These are phyloP conservation scores for Lepidonotus clava DNA, from an alignment of 2,888 invertebrate species.

Conservation along the genomic window DNA sequence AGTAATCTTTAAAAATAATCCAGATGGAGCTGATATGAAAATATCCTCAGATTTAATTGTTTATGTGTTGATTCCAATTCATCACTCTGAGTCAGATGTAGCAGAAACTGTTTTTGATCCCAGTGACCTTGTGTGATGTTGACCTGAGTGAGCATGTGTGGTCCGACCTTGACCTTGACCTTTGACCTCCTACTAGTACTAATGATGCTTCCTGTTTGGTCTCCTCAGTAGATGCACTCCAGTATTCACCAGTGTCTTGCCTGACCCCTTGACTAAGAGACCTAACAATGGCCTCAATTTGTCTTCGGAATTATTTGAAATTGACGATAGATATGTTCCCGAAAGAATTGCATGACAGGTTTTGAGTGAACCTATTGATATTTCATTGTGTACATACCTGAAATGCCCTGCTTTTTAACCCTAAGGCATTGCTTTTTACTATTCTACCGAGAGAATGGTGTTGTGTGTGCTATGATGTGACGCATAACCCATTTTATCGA, in stretches of 20 bases:
- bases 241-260: constrained; percentile 8
- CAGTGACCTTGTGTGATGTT: constrained; percentile 36
- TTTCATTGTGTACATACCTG: neutral
- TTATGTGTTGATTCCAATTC: too few species aligned
- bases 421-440: neutral
- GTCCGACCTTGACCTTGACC: constrained; percentile 20
- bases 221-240: constrained; percentile 23
- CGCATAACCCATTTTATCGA: too few species aligned
- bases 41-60: too few species aligned
- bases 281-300: neutral
- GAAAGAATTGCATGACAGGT: neutral
- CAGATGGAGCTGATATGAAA: too few species aligned
- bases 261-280: constrained; percentile 16
- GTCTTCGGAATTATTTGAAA: too few species aligned
- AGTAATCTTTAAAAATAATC: too few species aligned
- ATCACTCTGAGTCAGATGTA: too few species aligned
- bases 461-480: neutral
- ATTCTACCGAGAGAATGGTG: neutral
- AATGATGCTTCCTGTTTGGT: constrained; percentile 15
- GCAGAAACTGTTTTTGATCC: too few species aligned
- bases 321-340: too few species aligned
- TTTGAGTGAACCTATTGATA: neutral
- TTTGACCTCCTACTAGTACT: constrained; percentile 37
- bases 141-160: constrained; percentile 46
- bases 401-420: constrained; percentile 1